Conservation (phyloP, 2,888 invertebrate species). For the Myopa tessellatipennis region DNA sequence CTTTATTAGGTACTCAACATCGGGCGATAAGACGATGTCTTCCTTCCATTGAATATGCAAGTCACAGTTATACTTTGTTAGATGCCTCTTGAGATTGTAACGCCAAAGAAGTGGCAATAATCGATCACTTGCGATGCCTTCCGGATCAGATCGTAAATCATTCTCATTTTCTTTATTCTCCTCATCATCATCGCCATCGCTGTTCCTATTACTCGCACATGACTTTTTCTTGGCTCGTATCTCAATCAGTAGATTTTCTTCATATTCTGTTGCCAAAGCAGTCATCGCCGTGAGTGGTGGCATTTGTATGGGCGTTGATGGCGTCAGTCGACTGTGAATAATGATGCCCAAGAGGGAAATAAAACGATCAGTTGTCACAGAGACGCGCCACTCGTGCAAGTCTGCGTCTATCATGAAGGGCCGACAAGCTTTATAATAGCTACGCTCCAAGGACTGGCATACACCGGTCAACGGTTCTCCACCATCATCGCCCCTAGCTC, state of each 20-base stretch:
- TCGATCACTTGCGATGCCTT: constrained; percentile 6
- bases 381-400: constrained; percentile 57
- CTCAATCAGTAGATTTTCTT: constrained; percentile 61
- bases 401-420: constrained; percentile 62
- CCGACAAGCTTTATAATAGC: constrained; percentile 65
- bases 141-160: neutral
- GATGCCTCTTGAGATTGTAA: constrained; percentile 56
- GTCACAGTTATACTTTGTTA: constrained; percentile 65
- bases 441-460: constrained; percentile 57
- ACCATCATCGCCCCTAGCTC: neutral
- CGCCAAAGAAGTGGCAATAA: constrained; percentile 53
- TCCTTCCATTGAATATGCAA: constrained; percentile 60
- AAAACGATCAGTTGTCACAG: constrained; percentile 60
- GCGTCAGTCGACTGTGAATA: constrained; percentile 64
- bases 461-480: constrained; percentile 37
- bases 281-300: neutral
- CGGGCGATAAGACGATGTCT: constrained; percentile 61
- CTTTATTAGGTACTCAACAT: constrained; percentile 62
- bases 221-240: constrained; percentile 47
- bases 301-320: constrained; percentile 46
- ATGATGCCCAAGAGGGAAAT: constrained; percentile 63
- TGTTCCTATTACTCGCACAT: neutral
- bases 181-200: constrained; percentile 30
- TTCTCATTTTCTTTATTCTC: neutral
- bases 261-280: constrained; percentile 54